Evolutionary conservation across 2,797 vertebrate species (phyloP).

Genomic region (Rhinella marina): DNA sequence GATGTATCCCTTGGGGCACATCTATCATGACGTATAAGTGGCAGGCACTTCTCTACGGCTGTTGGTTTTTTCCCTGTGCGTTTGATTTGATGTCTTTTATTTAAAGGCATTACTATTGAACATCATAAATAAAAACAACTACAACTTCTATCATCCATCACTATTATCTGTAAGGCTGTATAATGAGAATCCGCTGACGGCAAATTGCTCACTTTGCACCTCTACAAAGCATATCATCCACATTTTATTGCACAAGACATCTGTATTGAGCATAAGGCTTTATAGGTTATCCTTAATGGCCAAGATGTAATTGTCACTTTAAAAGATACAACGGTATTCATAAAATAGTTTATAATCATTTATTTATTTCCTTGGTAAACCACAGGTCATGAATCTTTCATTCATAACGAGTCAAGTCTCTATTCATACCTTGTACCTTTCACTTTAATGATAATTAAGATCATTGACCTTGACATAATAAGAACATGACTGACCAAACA

Average conservation of each 20-base stretch:
- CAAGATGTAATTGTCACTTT: neutral
- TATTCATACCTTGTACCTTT: neutral
- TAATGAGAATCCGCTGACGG: constrained; percentile 10
- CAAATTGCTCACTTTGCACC: constrained; percentile 1
- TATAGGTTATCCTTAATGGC: neutral
- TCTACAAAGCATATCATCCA: constrained; percentile 3
- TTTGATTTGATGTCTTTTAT: constrained; percentile 38
- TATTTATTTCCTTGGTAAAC: neutral
- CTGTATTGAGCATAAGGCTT: neutral
- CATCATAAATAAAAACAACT: constrained; percentile 30
- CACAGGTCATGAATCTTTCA: neutral
- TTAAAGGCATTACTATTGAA: constrained; percentile 17
- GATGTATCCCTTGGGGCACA: constrained; percentile 23
- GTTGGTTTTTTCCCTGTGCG: constrained; percentile 9
- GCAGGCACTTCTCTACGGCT: constrained; percentile 22
- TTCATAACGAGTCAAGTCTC: neutral
- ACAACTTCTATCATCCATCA: constrained; percentile 17
- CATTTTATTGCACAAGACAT: neutral
- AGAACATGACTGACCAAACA: too few species aligned
- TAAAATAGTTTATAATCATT: neutral
- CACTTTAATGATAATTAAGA: neutral
- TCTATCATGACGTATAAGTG: constrained; percentile 31
- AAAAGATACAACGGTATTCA: neutral
- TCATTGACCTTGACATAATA: too few species aligned
- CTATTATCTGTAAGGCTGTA: neutral